Evolutionary conservation across 2,113 vertebrate genomes (phyloP).

Genomic region (Aythya baeri): DNA sequence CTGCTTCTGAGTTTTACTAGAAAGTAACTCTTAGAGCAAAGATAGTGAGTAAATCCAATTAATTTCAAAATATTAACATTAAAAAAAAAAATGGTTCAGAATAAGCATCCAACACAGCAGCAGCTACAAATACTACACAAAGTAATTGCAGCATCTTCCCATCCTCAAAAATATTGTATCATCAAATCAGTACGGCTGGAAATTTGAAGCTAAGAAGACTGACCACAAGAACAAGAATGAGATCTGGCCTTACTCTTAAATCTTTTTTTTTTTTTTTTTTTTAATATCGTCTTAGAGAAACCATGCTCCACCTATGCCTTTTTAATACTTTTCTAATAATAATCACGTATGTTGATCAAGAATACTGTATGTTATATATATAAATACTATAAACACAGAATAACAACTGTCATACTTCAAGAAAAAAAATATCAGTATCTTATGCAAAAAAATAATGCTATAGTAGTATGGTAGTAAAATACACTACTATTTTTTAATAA

Average conservation of each 20-base stretch:
- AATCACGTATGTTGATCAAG: background rate
- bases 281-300: background rate
- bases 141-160: background rate
- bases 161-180: background rate
- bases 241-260: background rate
- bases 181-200: background rate
- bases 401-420: background rate
- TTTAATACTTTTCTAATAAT: background rate
- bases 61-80: constrained; percentile 42
- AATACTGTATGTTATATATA: background rate
- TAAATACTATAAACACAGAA: background rate
- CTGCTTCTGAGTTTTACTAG: constrained; percentile 17
- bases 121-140: background rate
- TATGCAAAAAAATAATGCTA: background rate
- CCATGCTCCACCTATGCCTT: background rate
- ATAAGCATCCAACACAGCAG: background rate
- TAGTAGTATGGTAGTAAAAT: background rate
- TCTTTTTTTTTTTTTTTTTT: background rate
- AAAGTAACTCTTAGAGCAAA: constrained; percentile 51
- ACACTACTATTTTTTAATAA: background rate
- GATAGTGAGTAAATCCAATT: constrained; percentile 60
- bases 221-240: background rate
- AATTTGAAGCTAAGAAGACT: background rate
- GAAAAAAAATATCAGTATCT: background rate
- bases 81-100: background rate